Conservation (phyloP, 2,113 vertebrate genomes). For the Noturus placidus region DNA sequence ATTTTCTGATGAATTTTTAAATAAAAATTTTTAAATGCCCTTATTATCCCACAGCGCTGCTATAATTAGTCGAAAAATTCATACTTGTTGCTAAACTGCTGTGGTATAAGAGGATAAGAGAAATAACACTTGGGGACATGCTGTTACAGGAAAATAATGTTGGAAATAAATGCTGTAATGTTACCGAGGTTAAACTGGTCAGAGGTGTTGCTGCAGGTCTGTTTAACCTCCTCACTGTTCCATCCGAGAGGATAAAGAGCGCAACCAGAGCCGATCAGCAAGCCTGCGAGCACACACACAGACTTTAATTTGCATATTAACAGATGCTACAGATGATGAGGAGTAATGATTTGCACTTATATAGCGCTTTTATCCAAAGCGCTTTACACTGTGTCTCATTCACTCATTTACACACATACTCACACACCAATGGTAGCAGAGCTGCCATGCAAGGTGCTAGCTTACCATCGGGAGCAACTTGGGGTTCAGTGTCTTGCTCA, state of each 20-base stretch:
- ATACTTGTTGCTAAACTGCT: neutral
- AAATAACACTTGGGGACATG: neutral
- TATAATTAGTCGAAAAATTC: neutral
- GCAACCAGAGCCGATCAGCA: conserved; percentile 92
- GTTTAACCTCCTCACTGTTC: conserved; percentile 94
- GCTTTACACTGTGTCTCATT: too few species aligned
- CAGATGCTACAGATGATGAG: neutral
- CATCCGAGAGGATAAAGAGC: conserved; percentile 95
- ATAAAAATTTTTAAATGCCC: neutral
- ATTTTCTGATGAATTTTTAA: neutral
- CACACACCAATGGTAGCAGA: too few species aligned
- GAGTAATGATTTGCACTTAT: too few species aligned
- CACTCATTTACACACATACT: too few species aligned
- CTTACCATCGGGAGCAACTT: too few species aligned
- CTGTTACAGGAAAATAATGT: neutral
- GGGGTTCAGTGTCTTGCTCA: too few species aligned
- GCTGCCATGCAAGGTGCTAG: too few species aligned
- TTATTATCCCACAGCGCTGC: neutral
- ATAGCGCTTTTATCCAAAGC: too few species aligned
- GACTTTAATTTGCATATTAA: neutral
- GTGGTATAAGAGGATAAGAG: neutral
- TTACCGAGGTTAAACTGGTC: conserved; percentile 92
- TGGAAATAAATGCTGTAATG: conserved; percentile 40
- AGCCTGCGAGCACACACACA: conserved; percentile 70
- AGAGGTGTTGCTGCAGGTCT: conserved; percentile 91